Base-by-base conservation (phyloP, 2,888 invertebrate species). In the Lithophane ornitopus region DNA sequence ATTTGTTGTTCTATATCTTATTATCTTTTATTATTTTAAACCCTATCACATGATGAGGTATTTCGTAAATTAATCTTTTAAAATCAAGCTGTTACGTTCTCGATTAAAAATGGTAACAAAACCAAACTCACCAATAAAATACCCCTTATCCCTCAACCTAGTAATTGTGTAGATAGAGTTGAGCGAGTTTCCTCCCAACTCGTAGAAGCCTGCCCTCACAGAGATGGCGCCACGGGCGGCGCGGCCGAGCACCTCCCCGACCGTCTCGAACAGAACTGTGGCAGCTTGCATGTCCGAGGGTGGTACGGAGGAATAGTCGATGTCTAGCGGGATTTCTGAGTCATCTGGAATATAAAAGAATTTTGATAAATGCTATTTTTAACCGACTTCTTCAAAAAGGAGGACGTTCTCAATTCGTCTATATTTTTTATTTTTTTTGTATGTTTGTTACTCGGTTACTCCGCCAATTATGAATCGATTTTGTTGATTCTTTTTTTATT, bases 91-190 rank as follows among this genome's bases (percentile, higher is more conserved):
- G 34, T 34, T 34, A 34, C 34, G 34, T 34, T 34, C 34, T 6
- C 34, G 34, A 34, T 34, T 34, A 34, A 34, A 34, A 34, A 34
- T 34, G 34, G 6, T 6, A 34, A 34, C 4, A 34, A 34, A 34
- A 34, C 6, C 34, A 34, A 34, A 49, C 96, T 96, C 92, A 97
- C 98, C 97, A 85, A 99, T 98, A 86, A 97, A 97, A 91, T 98
- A 98, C 19, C 98, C 98, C 89, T 97, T 97, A 74, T 98, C 98
- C 65, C 97, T 96, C 68, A 99, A 92, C 89, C 97, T 97, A 0
- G 98, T 98, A 11, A 99, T 98, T 0, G 98, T 98, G 85, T 97
- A 98, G 76, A 99, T 98, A 0, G 98, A 98, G 92, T 99, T 99
- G 34, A 99, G 95, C 0, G 98, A 98, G 90, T 98, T 98, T 19